phyloP scores from a whole-genome alignment of 2,888 invertebrate genomes.

The Andrena praecox region DNA sequence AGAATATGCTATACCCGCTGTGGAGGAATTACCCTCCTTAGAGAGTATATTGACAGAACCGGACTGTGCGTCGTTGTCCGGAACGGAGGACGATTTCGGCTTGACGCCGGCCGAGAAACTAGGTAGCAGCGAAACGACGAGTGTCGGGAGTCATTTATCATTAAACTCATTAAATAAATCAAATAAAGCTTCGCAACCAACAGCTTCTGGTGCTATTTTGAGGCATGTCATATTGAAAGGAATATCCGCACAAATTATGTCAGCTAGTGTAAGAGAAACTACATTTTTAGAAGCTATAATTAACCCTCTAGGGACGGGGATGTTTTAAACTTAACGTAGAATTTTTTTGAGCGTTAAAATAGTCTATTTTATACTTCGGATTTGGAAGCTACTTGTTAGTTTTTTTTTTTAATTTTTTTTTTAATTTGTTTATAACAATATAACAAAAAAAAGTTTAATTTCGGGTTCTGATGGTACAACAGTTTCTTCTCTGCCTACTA shows the following conservation, averaged over 20 bases:
- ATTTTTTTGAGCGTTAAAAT: no score
- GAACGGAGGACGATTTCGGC: constrained; percentile 84
- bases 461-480: no score
- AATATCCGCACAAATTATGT: constrained; percentile 94
- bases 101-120: constrained; percentile 76
- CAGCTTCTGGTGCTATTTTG: constrained; percentile 88
- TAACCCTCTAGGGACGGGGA: no score
- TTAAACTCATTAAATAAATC: constrained; percentile 82
- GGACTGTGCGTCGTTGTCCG: constrained; percentile 88
- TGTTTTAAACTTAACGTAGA: no score
- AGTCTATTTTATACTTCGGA: no score
- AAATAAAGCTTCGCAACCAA: constrained; percentile 80
- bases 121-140: constrained; percentile 86
- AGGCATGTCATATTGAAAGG: constrained; percentile 94
- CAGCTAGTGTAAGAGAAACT: constrained; percentile 90
- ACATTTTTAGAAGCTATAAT: constrained; percentile 9
- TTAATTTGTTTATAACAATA: no score
- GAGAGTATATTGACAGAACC: constrained; percentile 93
- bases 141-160: constrained; percentile 86
- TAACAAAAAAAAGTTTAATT: no score
- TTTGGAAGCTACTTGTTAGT: no score
- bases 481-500: no score
- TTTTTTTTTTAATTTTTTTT: no score
- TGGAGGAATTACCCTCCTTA: constrained; percentile 90
- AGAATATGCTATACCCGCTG: constrained; percentile 92